A percentile compares a stretch with the other conserved stretches of the same genome.
Conservation (phyloP, 2,113 vertebrate genomes). For the Xenotilapia flavipinnis region DNA sequence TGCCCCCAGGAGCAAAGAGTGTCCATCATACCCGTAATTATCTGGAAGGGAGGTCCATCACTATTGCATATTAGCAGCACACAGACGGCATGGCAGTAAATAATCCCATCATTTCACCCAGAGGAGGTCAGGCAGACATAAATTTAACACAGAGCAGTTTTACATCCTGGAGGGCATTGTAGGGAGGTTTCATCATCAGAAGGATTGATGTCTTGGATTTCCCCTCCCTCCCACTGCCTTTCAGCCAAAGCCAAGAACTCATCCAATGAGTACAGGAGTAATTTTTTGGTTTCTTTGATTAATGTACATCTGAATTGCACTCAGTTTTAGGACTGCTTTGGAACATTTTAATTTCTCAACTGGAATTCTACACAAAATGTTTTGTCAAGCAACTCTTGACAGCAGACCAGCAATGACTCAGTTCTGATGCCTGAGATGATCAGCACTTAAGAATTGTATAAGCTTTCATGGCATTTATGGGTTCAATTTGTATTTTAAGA, state of each 20-base stretch:
- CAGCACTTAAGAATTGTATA: background rate
- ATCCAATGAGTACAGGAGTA: background rate
- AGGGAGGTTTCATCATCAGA: conserved; percentile 43
- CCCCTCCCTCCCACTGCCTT: background rate
- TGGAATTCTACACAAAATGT: background rate
- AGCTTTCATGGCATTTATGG: background rate
- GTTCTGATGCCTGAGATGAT: background rate
- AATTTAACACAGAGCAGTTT: conserved; percentile 46
- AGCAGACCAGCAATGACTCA: background rate
- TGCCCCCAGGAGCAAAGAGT: conserved; percentile 35
- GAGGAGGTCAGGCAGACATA: conserved; percentile 46
- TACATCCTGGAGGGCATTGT: conserved; percentile 36
- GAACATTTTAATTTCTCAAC: background rate
- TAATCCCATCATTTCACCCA: conserved; percentile 53
- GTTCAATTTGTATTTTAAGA: background rate
- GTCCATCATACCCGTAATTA: conserved; percentile 56
- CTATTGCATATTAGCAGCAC: conserved; percentile 30
- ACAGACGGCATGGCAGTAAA: conserved; percentile 44
- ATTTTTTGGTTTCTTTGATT: background rate
- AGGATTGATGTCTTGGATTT: conserved; percentile 24
- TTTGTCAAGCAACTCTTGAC: background rate
- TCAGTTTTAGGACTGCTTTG: background rate
- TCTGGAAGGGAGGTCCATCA: conserved; percentile 36
- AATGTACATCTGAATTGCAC: background rate
- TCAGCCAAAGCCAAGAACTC: background rate